phyloP scores from a whole-genome alignment of 2,888 invertebrate genomes.

The Beris chalybata region DNA sequence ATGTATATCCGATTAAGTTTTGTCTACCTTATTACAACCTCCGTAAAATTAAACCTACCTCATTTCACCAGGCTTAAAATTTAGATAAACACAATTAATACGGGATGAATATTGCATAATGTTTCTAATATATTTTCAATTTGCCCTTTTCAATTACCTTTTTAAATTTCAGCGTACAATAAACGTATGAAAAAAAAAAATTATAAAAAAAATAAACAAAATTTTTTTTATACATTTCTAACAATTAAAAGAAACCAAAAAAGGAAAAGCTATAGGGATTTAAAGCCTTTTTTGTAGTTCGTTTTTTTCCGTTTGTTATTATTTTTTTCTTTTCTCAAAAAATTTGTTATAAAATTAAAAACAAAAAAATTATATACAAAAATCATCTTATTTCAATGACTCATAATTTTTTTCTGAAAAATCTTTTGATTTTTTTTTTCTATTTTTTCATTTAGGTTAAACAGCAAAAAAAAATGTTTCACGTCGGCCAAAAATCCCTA shows the following conservation, averaged over 20 bases:
- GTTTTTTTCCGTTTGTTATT: neutral
- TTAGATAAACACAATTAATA: too few species aligned
- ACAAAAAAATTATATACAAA: constrained; percentile 22
- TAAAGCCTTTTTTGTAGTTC: constrained; percentile 54
- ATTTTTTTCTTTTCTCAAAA: constrained; percentile 34
- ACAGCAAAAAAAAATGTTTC: constrained; percentile 42
- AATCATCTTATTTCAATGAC: constrained; percentile 6
- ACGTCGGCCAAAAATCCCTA: constrained; percentile 60
- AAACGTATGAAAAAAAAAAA: neutral
- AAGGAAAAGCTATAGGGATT: constrained; percentile 60
- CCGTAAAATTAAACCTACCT: too few species aligned
- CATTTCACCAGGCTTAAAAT: too few species aligned
- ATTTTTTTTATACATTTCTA: neutral
- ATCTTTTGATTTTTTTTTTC: neutral
- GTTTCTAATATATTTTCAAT: too few species aligned
- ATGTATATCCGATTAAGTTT: too few species aligned
- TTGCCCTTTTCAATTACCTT: too few species aligned
- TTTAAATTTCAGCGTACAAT: too few species aligned
- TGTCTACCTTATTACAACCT: too few species aligned
- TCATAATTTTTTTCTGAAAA: constrained; percentile 8
- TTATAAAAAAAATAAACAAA: neutral
- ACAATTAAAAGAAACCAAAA: constrained; percentile 34
- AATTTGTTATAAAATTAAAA: constrained; percentile 17
- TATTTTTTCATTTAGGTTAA: constrained; percentile 14
- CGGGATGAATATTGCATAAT: too few species aligned